phyloP scores from a whole-genome alignment of 2,797 vertebrate genomes.

The Pipistrellus kuhlii region DNA sequence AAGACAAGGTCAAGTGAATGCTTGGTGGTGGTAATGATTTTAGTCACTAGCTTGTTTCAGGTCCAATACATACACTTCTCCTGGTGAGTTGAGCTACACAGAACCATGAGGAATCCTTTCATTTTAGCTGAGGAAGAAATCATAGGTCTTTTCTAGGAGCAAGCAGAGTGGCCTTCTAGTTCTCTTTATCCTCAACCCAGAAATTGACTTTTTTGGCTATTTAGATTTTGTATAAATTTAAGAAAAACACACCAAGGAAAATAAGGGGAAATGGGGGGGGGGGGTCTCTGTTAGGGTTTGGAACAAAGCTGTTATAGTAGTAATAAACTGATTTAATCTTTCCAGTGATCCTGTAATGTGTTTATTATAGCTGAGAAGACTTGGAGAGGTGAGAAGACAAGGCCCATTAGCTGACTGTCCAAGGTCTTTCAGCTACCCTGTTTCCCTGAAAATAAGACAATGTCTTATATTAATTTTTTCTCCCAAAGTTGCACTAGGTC shows the following conservation, averaged over 20 bases:
- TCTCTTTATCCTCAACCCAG: not conserved
- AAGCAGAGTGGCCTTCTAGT: not conserved
- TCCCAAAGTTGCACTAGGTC: too few relatives aligned
- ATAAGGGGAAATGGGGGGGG: not conserved
- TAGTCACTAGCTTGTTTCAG: not conserved
- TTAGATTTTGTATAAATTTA: slow-evolving; percentile 38
- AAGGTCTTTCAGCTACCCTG: not conserved
- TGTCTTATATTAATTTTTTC: too few relatives aligned
- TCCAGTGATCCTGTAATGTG: not conserved
- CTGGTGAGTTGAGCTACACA: not conserved
- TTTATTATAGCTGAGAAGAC: not conserved
- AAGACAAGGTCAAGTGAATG: not conserved
- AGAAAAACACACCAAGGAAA: not conserved
- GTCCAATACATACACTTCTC: not conserved
- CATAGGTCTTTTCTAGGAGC: not conserved
- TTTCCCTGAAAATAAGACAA: too few relatives aligned
- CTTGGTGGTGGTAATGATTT: not conserved
- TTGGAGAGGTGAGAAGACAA: not conserved
- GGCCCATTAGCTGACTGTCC: not conserved
- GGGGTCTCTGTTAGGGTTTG: not conserved
- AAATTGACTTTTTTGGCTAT: not conserved
- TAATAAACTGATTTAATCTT: not conserved
- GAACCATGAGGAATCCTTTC: not conserved
- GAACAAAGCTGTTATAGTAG: not conserved
- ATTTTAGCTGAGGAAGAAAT: not conserved